Percentiles rank a stretch among this genome's conserved stretches.
Conservation (phyloP, 2,113 vertebrate species). For the Phrynosoma blainvillii region DNA sequence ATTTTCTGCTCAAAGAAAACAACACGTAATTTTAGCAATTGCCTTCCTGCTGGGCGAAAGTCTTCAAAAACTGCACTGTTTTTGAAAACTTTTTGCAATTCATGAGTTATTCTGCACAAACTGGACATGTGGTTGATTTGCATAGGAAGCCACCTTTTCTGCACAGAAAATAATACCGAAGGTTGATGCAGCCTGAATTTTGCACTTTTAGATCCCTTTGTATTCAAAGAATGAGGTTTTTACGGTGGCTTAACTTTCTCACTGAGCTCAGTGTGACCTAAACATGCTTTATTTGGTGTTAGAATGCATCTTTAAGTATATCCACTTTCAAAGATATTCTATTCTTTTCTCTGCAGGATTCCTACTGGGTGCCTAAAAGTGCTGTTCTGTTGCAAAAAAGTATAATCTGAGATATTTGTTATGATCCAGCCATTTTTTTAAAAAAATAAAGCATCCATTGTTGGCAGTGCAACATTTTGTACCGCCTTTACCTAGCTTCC, state of each 20-base stretch:
- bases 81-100: too few species aligned
- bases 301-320: not conserved
- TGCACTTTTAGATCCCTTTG: not conserved
- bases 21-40: too few species aligned
- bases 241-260: not conserved
- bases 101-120: too few species aligned
- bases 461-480: not conserved
- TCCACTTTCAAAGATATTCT: not conserved
- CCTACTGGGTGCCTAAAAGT: not conserved
- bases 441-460: not conserved
- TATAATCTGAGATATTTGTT: not conserved
- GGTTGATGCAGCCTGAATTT: too few species aligned
- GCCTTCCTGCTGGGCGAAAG: too few species aligned
- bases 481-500: slow-evolving; percentile 31
- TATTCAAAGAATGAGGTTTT: not conserved
- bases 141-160: too few species aligned
- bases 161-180: too few species aligned
- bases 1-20: too few species aligned
- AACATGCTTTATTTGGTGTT: not conserved
- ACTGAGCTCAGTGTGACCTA: not conserved
- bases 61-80: too few species aligned
- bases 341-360: slow-evolving; percentile 29
- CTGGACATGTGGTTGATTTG: too few species aligned
- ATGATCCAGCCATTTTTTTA: not conserved
- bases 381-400: not conserved